Evolutionary conservation across 1,140 invertebrate species (phyloP).

Genomic region (Lysiphlebus fabarum): DNA sequence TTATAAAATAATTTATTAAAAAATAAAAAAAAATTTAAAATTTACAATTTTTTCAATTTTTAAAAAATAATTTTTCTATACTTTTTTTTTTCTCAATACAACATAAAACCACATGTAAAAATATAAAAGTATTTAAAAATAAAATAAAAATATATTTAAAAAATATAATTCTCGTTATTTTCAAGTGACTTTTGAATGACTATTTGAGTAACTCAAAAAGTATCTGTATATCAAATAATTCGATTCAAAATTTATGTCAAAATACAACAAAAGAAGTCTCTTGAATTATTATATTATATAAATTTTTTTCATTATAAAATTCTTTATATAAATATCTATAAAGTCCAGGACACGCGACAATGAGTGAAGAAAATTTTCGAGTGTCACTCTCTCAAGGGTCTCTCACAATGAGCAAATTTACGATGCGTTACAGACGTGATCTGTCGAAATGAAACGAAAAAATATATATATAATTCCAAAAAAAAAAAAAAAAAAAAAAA

Average conservation of each 20-base stretch:
- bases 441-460: neutral
- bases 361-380: constrained; percentile 2
- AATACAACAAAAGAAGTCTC: constrained; percentile 1
- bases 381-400: constrained; percentile 2
- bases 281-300: neutral
- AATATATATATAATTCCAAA: neutral
- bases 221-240: too few relatives aligned
- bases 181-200: constrained; percentile 1
- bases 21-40: too few relatives aligned
- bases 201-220: neutral
- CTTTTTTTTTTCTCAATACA: too few relatives aligned
- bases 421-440: constrained; percentile 7
- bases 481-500: constrained; percentile 1
- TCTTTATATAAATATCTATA: neutral
- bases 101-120: too few relatives aligned
- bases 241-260: neutral
- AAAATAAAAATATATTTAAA: too few relatives aligned
- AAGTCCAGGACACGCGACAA: neutral
- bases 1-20: too few relatives aligned
- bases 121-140: too few relatives aligned
- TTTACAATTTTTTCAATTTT: too few relatives aligned
- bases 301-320: neutral
- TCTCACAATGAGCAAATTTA: constrained; percentile 12
- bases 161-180: too few relatives aligned
- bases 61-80: too few relatives aligned